A percentile compares a stretch with the other conserved stretches of the same genome.
phyloP scores from a whole-genome alignment of 1,140 invertebrate species.

The Oreohelix idahoensis region DNA sequence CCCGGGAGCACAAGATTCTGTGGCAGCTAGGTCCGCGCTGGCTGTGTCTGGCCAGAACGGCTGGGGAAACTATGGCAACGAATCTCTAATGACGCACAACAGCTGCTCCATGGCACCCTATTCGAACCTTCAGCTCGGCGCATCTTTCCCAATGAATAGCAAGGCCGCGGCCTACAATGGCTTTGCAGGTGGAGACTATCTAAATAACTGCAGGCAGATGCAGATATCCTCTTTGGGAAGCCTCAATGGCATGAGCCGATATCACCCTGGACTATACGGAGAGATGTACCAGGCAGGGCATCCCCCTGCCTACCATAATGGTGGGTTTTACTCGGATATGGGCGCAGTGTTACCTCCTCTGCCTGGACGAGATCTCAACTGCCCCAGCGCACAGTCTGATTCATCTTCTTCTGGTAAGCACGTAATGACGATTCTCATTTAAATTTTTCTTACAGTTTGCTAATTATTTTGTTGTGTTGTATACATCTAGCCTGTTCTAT shows the following conservation, averaged over 20 bases:
- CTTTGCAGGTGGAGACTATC: conserved; percentile 58
- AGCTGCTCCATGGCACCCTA: conserved; percentile 69
- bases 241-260: conserved; percentile 65
- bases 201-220: conserved; percentile 69
- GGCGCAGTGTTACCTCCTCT: conserved; percentile 61
- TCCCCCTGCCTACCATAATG: conserved; percentile 63
- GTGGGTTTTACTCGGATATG: conserved; percentile 69
- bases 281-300: conserved; percentile 68
- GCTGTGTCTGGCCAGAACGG: conserved; percentile 63
- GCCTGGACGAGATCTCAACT: conserved; percentile 62
- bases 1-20: conserved; percentile 56
- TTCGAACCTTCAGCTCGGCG: conserved; percentile 64
- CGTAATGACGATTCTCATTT: background rate
- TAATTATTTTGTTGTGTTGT: no score
- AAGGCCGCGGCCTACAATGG: conserved; percentile 58
- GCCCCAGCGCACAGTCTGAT: conserved; percentile 62
- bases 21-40: conserved; percentile 49
- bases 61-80: conserved; percentile 64
- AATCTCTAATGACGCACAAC: conserved; percentile 59
- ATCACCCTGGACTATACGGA: conserved; percentile 67
- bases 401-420: conserved; percentile 64
- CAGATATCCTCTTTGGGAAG: conserved; percentile 65
- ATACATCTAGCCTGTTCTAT: no score
- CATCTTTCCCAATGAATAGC: conserved; percentile 68
- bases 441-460: no score